Percentiles rank a stretch among this genome's conserved stretches.
These are phyloP conservation scores for Alethe diademata DNA, from an alignment of 2,113 vertebrate genomes.

Conservation along the genomic window DNA sequence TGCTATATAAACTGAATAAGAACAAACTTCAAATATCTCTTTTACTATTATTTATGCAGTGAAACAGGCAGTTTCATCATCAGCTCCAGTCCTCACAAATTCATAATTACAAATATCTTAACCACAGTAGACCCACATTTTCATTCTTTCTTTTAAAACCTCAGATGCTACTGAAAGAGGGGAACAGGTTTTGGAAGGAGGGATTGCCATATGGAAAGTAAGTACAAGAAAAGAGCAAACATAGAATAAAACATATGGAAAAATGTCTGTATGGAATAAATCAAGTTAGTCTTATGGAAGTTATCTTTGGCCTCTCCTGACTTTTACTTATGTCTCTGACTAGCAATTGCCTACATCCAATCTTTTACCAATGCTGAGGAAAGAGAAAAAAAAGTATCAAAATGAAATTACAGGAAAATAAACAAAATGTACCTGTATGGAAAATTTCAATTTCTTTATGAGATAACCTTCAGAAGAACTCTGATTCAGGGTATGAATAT, in stretches of 20 bases:
- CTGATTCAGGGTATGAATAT: neutral
- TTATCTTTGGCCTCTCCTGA: slow-evolving; percentile 7
- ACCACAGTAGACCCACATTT: neutral
- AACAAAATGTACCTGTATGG: neutral
- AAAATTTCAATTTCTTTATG: neutral
- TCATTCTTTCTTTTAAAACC: neutral
- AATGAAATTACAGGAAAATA: neutral
- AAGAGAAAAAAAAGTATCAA: neutral
- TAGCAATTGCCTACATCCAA: neutral
- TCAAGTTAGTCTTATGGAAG: slow-evolving; percentile 6
- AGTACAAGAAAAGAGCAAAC: slow-evolving; percentile 30
- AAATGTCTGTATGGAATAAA: slow-evolving; percentile 40
- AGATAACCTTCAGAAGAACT: neutral
- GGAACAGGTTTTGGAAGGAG: slow-evolving; percentile 22
- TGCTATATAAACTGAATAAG: neutral
- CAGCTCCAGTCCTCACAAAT: neutral
- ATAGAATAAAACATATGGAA: slow-evolving; percentile 26
- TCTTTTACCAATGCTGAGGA: neutral
- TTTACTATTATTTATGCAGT: neutral
- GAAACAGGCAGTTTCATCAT: neutral
- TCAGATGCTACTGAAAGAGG: neutral
- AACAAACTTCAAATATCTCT: neutral
- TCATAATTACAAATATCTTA: neutral
- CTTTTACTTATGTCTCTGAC: neutral
- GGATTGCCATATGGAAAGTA: slow-evolving; percentile 28